Conservation (phyloP, 2,888 invertebrate species). For the Brachyptera putata region DNA sequence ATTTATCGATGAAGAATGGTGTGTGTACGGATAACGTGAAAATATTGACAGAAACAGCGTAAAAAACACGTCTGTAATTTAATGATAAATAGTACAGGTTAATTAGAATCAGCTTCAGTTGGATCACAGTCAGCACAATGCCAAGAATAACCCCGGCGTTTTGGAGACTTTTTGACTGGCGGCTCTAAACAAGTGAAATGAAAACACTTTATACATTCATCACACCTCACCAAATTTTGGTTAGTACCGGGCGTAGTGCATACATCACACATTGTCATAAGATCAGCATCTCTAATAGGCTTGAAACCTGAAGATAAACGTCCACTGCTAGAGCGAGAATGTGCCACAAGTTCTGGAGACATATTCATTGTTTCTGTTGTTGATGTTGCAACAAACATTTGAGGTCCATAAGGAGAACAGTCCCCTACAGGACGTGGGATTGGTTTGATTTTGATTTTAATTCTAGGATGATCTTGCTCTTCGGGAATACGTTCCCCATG, state of each 20-base stretch:
- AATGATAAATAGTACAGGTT: too few relatives aligned
- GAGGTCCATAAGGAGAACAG: slow-evolving; percentile 60
- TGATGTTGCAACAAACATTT: slow-evolving; percentile 73
- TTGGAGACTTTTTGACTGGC: slow-evolving; percentile 89
- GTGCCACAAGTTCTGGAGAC: slow-evolving; percentile 41
- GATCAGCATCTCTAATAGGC: slow-evolving; percentile 43
- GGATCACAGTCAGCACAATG: slow-evolving; percentile 94
- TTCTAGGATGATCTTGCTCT: slow-evolving; percentile 59
- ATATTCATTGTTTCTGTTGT: slow-evolving; percentile 40
- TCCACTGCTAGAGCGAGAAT: slow-evolving; percentile 35
- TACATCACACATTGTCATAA: slow-evolving; percentile 60
- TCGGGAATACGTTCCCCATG: slow-evolving; percentile 54
- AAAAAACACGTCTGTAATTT: too few relatives aligned
- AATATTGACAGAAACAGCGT: too few relatives aligned
- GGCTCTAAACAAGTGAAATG: slow-evolving; percentile 93
- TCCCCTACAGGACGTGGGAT: slow-evolving; percentile 75
- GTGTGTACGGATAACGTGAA: too few relatives aligned
- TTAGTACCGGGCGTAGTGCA: slow-evolving; percentile 58
- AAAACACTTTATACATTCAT: slow-evolving; percentile 84
- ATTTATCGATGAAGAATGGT: too few relatives aligned
- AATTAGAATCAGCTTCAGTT: slow-evolving; percentile 55
- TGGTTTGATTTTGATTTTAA: slow-evolving; percentile 79
- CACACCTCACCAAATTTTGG: slow-evolving; percentile 74
- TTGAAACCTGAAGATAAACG: slow-evolving; percentile 34
- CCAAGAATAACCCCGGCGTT: slow-evolving; percentile 92